Percentiles rank a stretch among this genome's conserved stretches.
phyloP scores from a whole-genome alignment of 2,113 vertebrate genomes.

The Lepus timidus region DNA sequence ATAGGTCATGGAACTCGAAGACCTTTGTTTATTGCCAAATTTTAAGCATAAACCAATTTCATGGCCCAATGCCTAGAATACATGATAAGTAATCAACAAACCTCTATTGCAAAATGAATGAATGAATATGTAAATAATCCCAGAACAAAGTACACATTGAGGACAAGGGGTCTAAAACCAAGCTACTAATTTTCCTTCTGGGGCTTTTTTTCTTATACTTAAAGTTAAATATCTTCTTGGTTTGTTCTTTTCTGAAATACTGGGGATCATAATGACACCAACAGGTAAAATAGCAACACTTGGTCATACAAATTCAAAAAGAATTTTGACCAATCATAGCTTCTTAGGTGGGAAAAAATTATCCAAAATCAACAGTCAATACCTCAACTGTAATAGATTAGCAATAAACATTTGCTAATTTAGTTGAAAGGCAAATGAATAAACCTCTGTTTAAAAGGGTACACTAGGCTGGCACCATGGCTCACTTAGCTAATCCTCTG shows the following conservation, averaged over 20 bases:
- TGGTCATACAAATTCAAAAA: not conserved
- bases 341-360: constrained; percentile 20
- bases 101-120: not conserved
- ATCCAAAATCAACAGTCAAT: not conserved
- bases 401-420: not conserved
- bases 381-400: not conserved
- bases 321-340: not conserved
- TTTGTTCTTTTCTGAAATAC: not conserved
- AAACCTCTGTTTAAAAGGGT: not conserved
- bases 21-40: not conserved
- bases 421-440: constrained; percentile 32
- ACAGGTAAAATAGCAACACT: not conserved
- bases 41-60: constrained; percentile 8
- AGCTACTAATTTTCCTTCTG: not conserved
- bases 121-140: not conserved
- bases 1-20: not conserved
- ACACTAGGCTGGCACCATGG: too few species aligned
- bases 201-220: not conserved
- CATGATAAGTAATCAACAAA: not conserved
- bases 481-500: too few species aligned
- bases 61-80: not conserved
- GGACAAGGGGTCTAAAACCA: not conserved
- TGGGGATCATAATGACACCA: not conserved
- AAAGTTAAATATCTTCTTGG: not conserved
- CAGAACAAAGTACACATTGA: not conserved